A percentile compares a stretch with the other conserved stretches of the same genome.
Conservation (phyloP, 2,113 vertebrate genomes). For the Alces alces region DNA sequence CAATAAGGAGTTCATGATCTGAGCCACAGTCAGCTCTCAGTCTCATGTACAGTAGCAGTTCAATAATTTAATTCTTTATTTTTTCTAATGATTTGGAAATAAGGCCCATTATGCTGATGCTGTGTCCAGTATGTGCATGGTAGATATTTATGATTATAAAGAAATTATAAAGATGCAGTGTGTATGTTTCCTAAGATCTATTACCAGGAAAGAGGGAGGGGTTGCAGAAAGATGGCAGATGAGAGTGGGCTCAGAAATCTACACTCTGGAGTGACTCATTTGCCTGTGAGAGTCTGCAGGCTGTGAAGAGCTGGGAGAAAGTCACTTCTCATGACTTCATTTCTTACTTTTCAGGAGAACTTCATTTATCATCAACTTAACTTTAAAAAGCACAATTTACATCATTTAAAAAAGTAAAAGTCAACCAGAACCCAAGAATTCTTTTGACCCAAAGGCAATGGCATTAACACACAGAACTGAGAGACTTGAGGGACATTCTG, state of each 20-base stretch:
- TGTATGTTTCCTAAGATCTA: not conserved
- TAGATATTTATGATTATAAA: not conserved
- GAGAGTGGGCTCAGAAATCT: not conserved
- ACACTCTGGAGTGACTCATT: not conserved
- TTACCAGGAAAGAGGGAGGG: not conserved
- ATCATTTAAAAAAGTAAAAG: not conserved
- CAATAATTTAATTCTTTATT: not conserved
- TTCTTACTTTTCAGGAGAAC: not conserved
- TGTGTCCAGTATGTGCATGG: not conserved
- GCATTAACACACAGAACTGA: not conserved
- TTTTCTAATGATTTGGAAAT: not conserved
- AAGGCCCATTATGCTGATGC: not conserved
- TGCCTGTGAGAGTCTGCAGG: not conserved
- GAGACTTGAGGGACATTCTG: not conserved
- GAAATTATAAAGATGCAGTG: not conserved
- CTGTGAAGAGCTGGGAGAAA: not conserved
- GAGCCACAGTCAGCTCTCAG: no score
- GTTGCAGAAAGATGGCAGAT: not conserved
- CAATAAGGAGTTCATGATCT: no score
- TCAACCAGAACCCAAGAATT: not conserved
- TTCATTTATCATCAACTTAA: not conserved
- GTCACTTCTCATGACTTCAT: not conserved
- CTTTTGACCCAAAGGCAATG: not conserved
- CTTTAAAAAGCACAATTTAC: not conserved
- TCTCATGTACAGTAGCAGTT: not conserved